A percentile compares a stretch with the other conserved stretches of the same genome.
These are phyloP conservation scores for Halocynthia roretzi DNA, from an alignment of 23 tunicate species.

Conservation along the genomic window DNA sequence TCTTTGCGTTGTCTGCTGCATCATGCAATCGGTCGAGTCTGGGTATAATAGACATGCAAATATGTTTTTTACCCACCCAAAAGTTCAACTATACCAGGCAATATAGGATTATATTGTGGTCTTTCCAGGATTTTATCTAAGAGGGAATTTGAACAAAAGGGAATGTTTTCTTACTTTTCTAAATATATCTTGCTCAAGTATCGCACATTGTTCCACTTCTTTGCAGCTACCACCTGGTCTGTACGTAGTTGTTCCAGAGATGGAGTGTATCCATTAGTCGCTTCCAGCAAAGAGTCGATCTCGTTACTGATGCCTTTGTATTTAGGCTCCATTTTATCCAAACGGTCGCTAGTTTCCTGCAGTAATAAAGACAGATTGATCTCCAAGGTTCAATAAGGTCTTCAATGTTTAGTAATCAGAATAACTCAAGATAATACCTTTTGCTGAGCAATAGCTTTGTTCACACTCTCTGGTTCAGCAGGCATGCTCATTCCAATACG, in stretches of 20 bases:
- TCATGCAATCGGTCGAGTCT: conserved; percentile 20
- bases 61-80: neutral
- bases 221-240: conserved; percentile 4
- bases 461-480: conserved; percentile 45
- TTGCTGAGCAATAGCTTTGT: conserved; percentile 54
- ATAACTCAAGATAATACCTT: conserved; percentile 14
- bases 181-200: conserved; percentile 11
- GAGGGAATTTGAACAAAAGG: too few species aligned
- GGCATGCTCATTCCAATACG: conserved; percentile 49
- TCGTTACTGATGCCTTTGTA: conserved; percentile 4
- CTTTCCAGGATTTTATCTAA: too few species aligned
- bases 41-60: neutral
- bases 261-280: neutral
- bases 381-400: too few species aligned
- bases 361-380: too few species aligned
- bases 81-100: too few species aligned
- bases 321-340: conserved; percentile 23
- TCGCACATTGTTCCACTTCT: conserved; percentile 20
- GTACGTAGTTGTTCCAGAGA: neutral
- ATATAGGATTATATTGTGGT: too few species aligned
- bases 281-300: neutral
- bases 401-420: neutral
- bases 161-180: conserved; percentile 18
- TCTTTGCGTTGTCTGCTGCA: conserved; percentile 26
- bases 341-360: conserved; percentile 7